phyloP scores from a whole-genome alignment of 2,113 vertebrate species.

The Eulemur rufifrons region DNA sequence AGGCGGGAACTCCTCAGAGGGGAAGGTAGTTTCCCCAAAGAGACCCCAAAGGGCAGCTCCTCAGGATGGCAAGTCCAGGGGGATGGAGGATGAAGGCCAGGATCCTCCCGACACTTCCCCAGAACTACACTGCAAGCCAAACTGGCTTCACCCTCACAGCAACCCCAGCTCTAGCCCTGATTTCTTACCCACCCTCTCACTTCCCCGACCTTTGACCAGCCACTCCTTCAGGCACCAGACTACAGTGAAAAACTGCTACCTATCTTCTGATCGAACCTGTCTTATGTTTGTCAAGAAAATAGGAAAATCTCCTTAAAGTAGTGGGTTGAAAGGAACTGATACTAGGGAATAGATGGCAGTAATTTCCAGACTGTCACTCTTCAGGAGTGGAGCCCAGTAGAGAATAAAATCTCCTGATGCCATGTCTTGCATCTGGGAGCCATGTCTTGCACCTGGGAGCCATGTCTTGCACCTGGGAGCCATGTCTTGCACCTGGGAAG shows the following conservation, averaged over 20 bases:
- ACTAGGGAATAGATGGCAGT: rapidly evolving
- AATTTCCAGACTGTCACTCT: neutral
- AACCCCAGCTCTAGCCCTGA: neutral
- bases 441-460: neutral
- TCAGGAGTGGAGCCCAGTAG: neutral
- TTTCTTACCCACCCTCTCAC: neutral
- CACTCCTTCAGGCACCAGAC: neutral
- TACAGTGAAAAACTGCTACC: neutral
- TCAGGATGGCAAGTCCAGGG: neutral
- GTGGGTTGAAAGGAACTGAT: neutral
- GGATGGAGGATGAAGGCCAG: neutral
- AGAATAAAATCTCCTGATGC: neutral
- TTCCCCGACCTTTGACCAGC: neutral
- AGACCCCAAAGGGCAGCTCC: neutral
- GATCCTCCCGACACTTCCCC: neutral
- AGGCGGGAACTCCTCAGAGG: neutral
- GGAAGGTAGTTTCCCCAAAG: neutral
- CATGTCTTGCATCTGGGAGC: neutral
- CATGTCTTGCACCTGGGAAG: neutral
- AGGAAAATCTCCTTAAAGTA: neutral
- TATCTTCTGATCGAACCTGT: neutral
- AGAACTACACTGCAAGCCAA: neutral
- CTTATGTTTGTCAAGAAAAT: neutral
- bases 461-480: neutral
- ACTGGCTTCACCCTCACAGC: neutral